Evolutionary conservation across 2,113 vertebrate genomes (phyloP).

Genomic region (Prionailurus bengalensis): DNA sequence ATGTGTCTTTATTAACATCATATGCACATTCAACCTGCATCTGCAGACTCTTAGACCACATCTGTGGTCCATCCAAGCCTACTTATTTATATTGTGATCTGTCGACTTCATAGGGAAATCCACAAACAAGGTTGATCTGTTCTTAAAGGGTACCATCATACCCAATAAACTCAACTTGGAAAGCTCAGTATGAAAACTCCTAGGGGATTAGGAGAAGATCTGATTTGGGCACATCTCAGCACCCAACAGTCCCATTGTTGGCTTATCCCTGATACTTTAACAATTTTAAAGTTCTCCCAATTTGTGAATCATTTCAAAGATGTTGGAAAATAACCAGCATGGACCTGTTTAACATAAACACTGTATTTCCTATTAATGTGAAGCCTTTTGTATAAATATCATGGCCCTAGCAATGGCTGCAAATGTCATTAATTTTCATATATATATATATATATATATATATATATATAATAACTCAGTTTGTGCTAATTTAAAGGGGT

Average conservation of each 20-base stretch:
- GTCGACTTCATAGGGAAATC: conserved; percentile 60
- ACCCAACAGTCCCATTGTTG: not conserved
- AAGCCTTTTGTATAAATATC: conserved; percentile 59
- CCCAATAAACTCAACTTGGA: conserved; percentile 10
- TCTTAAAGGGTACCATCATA: conserved; percentile 32
- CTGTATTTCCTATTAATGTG: conserved; percentile 13
- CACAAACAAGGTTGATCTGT: not conserved
- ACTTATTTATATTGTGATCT: conserved; percentile 60
- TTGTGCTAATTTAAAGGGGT: conserved; percentile 58
- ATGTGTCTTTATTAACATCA: conserved; percentile 40
- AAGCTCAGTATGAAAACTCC: not conserved
- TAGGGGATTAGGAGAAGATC: not conserved
- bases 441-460: too few species aligned
- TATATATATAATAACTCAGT: conserved; percentile 11
- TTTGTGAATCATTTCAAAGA: conserved; percentile 57
- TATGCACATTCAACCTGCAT: not conserved
- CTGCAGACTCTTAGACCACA: conserved; percentile 29
- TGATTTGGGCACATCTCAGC: not conserved
- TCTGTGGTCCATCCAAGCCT: conserved; percentile 25
- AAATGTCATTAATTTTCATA: conserved; percentile 63
- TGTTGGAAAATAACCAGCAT: conserved; percentile 48
- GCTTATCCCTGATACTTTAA: not conserved
- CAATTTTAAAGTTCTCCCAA: conserved; percentile 44
- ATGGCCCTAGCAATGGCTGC: conserved; percentile 11
- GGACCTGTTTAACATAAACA: conserved; percentile 67